Evolutionary conservation across 2,888 invertebrate species (phyloP), one percentile per base, ranked within the genome.

Genomic region (Drosophila paracracens): DNA sequence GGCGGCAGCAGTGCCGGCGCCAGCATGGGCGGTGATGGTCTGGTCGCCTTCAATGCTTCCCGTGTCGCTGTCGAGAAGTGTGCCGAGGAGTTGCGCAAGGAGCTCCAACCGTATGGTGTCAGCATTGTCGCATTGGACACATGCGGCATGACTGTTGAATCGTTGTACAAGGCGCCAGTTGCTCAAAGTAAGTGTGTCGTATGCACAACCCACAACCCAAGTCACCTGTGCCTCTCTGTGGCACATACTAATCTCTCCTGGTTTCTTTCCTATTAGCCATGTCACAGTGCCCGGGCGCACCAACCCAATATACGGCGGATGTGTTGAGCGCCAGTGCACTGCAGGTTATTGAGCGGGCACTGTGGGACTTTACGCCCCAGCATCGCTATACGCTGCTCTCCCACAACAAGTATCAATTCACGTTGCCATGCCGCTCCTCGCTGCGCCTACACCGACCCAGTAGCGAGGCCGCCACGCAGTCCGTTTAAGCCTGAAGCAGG

Each of bases 41-140:
- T 95, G 72, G 94, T 95, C 33, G 95, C 94, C 59, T 95, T 94
- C 83, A 94, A 94, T 69, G 95, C 94, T 7, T 95, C 95, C 0
- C 94, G 96, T 43, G 96, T 96, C 92, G 97, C 97, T 10, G 96
- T 97, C 21, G 96, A 96, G 93, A 97, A 97, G 65, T 97, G 96
- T 7, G 96, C 96, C 71, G 95, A 95, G 38, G 96, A 96, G 8
- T 92, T 97, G 73, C 94, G 96, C 38, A 94, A 95, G 51, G 96
- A 96, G 81, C 93, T 97, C 75, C 95, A 95, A 63, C 95, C 96
- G 5, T 94, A 95, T 72, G 95, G 96, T 16, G 95, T 97, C 67
- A 95, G 95, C 90, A 97, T 97, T 38, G 94, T 97, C 51, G 94
- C 96, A 69, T 93, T 97, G 74, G 96, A 97, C 91, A 96, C 97